Percentiles rank a stretch among this genome's conserved stretches.
phyloP scores from a whole-genome alignment of 2,888 invertebrate species.

The Phalera bucephala region DNA sequence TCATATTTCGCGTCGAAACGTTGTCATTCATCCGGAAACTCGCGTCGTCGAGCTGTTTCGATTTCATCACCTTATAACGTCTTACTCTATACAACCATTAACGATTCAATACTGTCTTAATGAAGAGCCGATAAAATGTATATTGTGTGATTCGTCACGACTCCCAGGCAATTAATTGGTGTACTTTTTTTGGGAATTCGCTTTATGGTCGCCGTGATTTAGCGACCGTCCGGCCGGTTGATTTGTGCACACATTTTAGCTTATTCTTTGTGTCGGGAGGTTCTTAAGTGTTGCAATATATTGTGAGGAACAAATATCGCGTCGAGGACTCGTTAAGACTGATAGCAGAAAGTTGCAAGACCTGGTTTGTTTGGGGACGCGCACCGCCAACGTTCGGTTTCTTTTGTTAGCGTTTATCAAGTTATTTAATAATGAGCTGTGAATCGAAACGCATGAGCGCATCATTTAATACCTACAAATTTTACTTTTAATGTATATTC shows the following conservation, averaged over 20 bases:
- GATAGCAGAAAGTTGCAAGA: slow-evolving; percentile 54
- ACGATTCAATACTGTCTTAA: slow-evolving; percentile 76
- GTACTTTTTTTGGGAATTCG: slow-evolving; percentile 60
- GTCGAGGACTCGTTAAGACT: slow-evolving; percentile 64
- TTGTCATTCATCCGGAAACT: slow-evolving; percentile 56
- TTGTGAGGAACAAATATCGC: slow-evolving; percentile 66
- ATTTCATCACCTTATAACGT: slow-evolving; percentile 72
- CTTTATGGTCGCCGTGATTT: slow-evolving; percentile 70
- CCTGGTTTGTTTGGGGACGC: slow-evolving; percentile 21
- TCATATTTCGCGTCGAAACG: slow-evolving; percentile 46
- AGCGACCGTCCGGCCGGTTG: slow-evolving; percentile 59
- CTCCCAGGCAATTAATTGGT: slow-evolving; percentile 69
- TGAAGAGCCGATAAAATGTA: slow-evolving; percentile 79
- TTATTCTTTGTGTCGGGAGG: slow-evolving; percentile 65
- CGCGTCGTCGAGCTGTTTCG: slow-evolving; percentile 60
- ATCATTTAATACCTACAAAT: too few species aligned
- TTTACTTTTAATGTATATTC: too few species aligned
- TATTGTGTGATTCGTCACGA: slow-evolving; percentile 73
- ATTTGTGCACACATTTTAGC: slow-evolving; percentile 68
- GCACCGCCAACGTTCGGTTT: slow-evolving; percentile 17
- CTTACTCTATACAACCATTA: slow-evolving; percentile 68
- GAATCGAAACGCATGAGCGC: not conserved
- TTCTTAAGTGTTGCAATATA: slow-evolving; percentile 71
- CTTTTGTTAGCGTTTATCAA: slow-evolving; percentile 30
- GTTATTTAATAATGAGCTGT: slow-evolving; percentile 30